Evolutionary conservation across 2,888 invertebrate species (phyloP).

Genomic region (Melanotus villosus): DNA sequence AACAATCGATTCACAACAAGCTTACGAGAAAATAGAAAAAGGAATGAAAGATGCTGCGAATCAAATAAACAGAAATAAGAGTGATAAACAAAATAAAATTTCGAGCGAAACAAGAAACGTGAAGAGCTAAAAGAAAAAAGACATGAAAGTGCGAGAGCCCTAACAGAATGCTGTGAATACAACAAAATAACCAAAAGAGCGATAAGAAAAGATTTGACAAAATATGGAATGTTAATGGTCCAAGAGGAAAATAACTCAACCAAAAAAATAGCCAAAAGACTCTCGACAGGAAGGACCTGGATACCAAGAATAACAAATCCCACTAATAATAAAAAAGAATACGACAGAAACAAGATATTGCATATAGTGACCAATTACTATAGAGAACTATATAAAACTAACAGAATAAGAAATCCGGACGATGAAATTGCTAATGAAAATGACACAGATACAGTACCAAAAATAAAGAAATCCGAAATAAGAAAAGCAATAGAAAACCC

Average conservation of each 20-base stretch:
- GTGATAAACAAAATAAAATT: neutral
- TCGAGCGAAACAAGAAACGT: neutral
- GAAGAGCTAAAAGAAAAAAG: neutral
- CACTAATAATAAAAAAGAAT: no score
- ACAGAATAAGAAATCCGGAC: no score
- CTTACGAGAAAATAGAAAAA: neutral
- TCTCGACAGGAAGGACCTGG: neutral
- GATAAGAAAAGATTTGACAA: conserved; percentile 2
- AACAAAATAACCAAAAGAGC: neutral
- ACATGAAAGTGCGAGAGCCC: neutral
- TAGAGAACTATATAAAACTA: no score
- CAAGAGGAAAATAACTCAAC: neutral
- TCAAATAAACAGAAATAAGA: neutral
- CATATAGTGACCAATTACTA: no score
- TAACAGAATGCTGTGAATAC: neutral
- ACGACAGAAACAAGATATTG: no score
- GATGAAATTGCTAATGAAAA: no score
- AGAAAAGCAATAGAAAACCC: no score
- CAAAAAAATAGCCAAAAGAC: neutral
- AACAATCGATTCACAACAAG: neutral
- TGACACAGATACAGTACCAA: no score
- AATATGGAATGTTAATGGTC: neutral
- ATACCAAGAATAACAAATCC: conserved; percentile 3
- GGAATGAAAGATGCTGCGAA: neutral
- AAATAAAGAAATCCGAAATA: no score